Base-by-base conservation (phyloP, 1,140 invertebrate species). In the Aphelinus atriplicis region DNA sequence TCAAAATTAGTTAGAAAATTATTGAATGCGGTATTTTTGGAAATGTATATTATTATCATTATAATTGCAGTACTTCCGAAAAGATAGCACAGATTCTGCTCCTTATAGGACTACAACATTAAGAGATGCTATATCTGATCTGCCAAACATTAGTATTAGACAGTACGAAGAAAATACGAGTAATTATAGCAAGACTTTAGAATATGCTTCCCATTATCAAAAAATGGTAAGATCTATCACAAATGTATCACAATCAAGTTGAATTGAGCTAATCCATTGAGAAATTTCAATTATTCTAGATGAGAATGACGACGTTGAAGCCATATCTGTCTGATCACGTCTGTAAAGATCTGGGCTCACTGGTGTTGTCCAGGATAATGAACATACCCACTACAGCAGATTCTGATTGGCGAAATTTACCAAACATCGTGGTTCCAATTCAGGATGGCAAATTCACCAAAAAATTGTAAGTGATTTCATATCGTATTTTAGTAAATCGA, bases 361-460 rank as follows among this genome's bases (percentile, higher is more conserved):
- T 96, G 10, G 93, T 95, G 2, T 92, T 93, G 81, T 93, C 93
- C 2, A 89, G 95, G 60, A 95, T 97, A 78, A 86, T 89, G 53
- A 88, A 94, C 73, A 93, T 96, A 73, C 95, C 95, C 42, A 91
- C 90, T 1, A 88, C 88, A n/a, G 90, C 90, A 6, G 95, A 95
- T 7, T 92, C 94, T 3, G 95, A 97, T 83, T 97, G 95, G 95
- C 89, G 95, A 68, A 94, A 96, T 86, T 87, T 96, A 9, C 95
- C 95, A 0, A 96, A 96, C 81, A 66, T 71, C 7, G 91, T 94
- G 77, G 89, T 90, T 26, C 89, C 95, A 0, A 87, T 96, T 7
- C 90, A 88, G 5, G 94, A 96, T 87, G 94, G 93, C 67, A 92
- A 89, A 42, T 90, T 88, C 76, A 88, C 89, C 45, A 91, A 90